Evolutionary conservation across 2,113 vertebrate species (phyloP), one percentile per base, ranked within the genome.

Genomic region (Odocoileus hemionus): DNA sequence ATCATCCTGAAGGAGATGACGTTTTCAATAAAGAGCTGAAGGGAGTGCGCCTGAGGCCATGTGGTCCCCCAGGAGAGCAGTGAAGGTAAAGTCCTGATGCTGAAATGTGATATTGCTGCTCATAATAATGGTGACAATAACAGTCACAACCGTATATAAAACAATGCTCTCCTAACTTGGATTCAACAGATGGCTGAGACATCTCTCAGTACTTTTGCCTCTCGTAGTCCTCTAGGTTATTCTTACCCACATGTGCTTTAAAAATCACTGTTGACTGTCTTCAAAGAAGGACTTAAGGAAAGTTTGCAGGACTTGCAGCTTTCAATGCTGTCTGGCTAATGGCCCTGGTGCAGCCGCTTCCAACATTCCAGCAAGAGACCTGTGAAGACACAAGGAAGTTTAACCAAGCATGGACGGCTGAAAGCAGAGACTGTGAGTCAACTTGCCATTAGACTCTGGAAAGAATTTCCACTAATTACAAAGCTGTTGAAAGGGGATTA

Each of bases 361-460:
- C 67, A 28, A 0, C 3, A 47, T 54, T 45, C 4, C 17, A n/a
- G 82, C 85, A 19, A 16, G 23, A 64, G n/a, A 64, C 28, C 64
- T 45, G 1, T 21, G 91, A 58, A 43, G 54, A 14, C 74, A 26
- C 23, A 21, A 6, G 86, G 30, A 74, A 11, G 17, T 9, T 13
- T 2, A 9, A 2, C 10, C 26, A 12, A 33, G n/a, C 4, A 5
- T 1, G 21, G 39, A 21, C 3, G 15, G 3, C n/a, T 64, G 36
- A 45, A 4, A 23, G 25, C 1, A 3, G 55, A 39, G 74, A 33
- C 54, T 13, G 30, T 7, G 78, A 57, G 45, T 67, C 67, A 79
- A 4, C 4, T 11, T 36, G 28, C 55, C 85, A 0, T 30, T 2
- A 1, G 17, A 78, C n/a, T 82, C 43, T 79, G 33, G 7, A 45